These are phyloP conservation scores for Tragulus kanchil DNA, from an alignment of 2,113 vertebrate genomes.

Conservation along the genomic window DNA sequence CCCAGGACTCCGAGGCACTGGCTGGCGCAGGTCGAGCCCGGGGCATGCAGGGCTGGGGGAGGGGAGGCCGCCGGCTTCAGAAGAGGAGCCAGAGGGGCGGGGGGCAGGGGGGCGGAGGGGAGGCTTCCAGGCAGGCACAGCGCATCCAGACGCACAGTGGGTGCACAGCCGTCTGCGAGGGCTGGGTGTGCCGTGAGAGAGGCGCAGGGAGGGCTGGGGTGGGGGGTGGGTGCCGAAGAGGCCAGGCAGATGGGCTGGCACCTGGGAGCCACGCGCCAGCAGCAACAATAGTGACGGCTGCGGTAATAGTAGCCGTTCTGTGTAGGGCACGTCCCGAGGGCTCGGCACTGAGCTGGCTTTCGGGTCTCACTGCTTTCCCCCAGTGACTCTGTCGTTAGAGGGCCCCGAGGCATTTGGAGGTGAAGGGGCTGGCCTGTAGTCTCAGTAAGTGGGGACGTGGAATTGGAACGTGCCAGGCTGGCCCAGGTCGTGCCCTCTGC, in stretches of 20 bases:
- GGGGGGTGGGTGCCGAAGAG: not conserved
- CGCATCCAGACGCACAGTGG: not conserved
- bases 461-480: not conserved
- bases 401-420: not conserved
- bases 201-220: not conserved
- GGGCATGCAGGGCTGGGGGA: not conserved
- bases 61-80: not conserved
- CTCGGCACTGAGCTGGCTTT: rapidly evolving
- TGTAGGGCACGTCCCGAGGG: rapidly evolving
- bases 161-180: rapidly evolving
- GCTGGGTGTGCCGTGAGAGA: not conserved
- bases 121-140: rapidly evolving
- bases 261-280: not conserved
- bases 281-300: rapidly evolving
- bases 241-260: not conserved
- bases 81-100: not conserved
- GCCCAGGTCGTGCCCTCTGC: not conserved
- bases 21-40: not conserved
- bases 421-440: not conserved
- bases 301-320: rapidly evolving
- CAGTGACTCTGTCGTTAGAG: not conserved
- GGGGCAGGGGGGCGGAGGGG: rapidly evolving
- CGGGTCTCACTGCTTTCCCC: not conserved
- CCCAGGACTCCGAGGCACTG: not conserved
- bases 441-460: too few relatives aligned